A percentile compares a stretch with the other conserved stretches of the same genome.
phyloP scores from a whole-genome alignment of 2,888 invertebrate species.

The Mechanitis messenoides region DNA sequence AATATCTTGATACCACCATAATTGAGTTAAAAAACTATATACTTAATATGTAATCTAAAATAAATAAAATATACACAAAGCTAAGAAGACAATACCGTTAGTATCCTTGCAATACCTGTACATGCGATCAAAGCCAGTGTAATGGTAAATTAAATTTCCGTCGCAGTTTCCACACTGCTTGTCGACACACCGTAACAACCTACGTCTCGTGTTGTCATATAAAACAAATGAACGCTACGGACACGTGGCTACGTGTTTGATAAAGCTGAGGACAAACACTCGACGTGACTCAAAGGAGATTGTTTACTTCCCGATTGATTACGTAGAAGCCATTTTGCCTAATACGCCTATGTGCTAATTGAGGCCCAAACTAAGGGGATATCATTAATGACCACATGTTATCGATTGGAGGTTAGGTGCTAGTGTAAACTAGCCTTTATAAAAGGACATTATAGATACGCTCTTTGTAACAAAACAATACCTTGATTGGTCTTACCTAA shows the following conservation, averaged over 20 bases:
- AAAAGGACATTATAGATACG: not conserved
- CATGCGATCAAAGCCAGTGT: no score
- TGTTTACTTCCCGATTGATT: conserved; percentile 51
- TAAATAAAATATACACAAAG: no score
- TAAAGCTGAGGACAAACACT: conserved; percentile 15
- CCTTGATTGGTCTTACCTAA: conserved; percentile 4
- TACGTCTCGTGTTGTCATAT: conserved; percentile 14
- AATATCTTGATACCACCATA: no score
- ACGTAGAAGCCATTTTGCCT: conserved; percentile 40
- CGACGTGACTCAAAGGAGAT: conserved; percentile 43
- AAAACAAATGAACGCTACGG: conserved; percentile 18
- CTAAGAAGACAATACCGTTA: no score
- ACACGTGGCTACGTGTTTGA: conserved; percentile 23
- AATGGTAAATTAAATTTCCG: not conserved
- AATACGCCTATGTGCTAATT: conserved; percentile 48
- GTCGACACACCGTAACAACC: not conserved
- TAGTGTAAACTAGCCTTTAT: not conserved
- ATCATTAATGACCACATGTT: conserved; percentile 18
- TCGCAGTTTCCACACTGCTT: not conserved
- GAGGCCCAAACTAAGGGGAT: conserved; percentile 36
- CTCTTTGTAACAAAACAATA: not conserved
- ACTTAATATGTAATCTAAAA: no score
- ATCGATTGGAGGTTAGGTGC: conserved; percentile 28
- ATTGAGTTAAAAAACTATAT: no score
- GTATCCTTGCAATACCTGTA: no score